These are phyloP conservation scores for Tachyglossus aculeatus DNA, from an alignment of 2,797 vertebrate genomes.

Conservation along the genomic window DNA sequence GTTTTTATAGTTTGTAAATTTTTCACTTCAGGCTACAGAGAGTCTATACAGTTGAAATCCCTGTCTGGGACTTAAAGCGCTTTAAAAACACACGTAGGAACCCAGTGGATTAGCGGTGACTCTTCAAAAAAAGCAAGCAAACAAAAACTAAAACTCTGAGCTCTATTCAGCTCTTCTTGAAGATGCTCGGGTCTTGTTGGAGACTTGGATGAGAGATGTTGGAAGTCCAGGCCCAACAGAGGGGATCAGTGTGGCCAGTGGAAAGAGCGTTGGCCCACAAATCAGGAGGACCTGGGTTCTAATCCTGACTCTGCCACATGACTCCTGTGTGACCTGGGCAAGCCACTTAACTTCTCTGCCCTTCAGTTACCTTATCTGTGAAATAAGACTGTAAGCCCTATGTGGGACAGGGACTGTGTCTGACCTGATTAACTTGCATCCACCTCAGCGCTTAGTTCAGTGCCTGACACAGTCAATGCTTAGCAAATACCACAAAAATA, in stretches of 20 bases:
- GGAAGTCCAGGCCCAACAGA: too few relatives aligned
- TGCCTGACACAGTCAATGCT: too few relatives aligned
- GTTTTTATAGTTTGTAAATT: background rate
- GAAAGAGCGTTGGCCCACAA: background rate
- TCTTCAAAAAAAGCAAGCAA: background rate
- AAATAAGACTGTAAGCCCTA: background rate
- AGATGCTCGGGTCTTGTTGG: too few relatives aligned
- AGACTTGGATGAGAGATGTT: too few relatives aligned
- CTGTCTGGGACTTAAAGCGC: background rate
- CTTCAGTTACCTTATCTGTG: background rate
- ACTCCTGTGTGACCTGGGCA: background rate
- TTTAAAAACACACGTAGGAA: background rate
- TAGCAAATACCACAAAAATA: too few relatives aligned
- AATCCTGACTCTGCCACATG: background rate
- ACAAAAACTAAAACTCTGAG: background rate
- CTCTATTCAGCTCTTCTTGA: too few relatives aligned
- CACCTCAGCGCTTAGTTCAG: too few relatives aligned
- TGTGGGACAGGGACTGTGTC: too few relatives aligned
- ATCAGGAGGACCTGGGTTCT: background rate
- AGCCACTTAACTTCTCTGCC: background rate
- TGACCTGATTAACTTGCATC: too few relatives aligned
- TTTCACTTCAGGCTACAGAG: background rate
- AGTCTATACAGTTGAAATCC: background rate
- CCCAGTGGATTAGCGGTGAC: background rate
- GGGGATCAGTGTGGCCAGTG: background rate